Evolutionary conservation across 2,888 invertebrate species (phyloP), one percentile per base, ranked within the genome.

Genomic region (Chromoteleia sp.): DNA sequence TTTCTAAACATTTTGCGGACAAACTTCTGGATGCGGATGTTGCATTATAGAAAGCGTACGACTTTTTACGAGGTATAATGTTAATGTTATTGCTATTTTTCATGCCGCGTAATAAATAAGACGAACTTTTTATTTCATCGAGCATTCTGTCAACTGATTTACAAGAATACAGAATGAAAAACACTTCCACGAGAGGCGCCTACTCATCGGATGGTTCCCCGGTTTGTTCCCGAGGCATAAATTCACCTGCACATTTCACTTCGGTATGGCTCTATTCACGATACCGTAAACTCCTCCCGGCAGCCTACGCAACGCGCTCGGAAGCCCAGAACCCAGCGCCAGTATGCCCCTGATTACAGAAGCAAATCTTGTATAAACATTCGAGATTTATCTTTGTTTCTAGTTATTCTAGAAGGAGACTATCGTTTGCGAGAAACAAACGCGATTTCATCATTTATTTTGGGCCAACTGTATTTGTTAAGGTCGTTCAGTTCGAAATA

Each of bases 181-280:
- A 54, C 52, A 30, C 15, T 54, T 58, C 39, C 41, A 33, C 50
- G 41, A 33, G 58, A 79, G 81, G 70, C 77, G 82, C 71, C 71
- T 63, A 59, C 63, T 75, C 78, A 48, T 82, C 73, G 70, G 65
- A 71, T 43, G 73, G 59, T 71, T 79, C 79, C 71, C 65, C 79
- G 58, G 81, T 86, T 85, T 87, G 86, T 86, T 87, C 86, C 86
- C 86, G 86, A 82, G 81, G 87, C 87, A 87, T 88, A 88, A 88
- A 89, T 89, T 88, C 88, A 87, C 88, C 87, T 87, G 86, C 85
- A 84, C 87, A 85, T 87, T 88, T 87, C 87, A 85, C 88, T 87
- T 89, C 88, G 87, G 88, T 88, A 89, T 87, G 87, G 85, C 88
- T 88, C 88, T 88, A 88, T 89, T 88, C 89, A 88, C 85, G 81